Evolutionary conservation across 2,888 invertebrate genomes (phyloP).

Genomic region (Auanema sp.): DNA sequence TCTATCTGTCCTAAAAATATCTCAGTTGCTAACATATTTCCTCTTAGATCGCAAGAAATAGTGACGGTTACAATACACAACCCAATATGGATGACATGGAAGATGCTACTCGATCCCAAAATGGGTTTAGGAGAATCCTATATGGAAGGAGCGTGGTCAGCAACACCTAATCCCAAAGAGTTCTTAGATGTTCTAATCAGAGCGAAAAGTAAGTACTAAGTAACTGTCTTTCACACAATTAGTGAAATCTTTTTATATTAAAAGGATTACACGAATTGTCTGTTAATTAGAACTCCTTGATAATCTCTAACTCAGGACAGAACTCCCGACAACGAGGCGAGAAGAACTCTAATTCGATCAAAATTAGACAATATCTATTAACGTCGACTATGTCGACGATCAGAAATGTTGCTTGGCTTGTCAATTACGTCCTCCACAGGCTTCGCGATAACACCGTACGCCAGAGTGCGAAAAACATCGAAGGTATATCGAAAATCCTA

Average conservation of each 20-base stretch:
- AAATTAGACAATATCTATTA: neutral
- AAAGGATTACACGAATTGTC: neutral
- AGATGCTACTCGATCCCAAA: conserved; percentile 52
- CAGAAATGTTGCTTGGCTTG: conserved; percentile 19
- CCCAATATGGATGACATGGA: conserved; percentile 49
- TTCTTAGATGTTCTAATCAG: conserved; percentile 48
- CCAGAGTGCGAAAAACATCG: conserved; percentile 41
- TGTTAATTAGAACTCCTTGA: neutral
- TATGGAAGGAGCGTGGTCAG: conserved; percentile 52
- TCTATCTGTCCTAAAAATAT: neutral
- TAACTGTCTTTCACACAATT: too few species aligned
- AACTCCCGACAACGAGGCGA: neutral
- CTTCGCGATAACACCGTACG: conserved; percentile 45
- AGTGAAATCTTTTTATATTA: neutral
- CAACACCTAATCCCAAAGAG: conserved; percentile 42
- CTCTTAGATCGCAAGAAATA: conserved; percentile 23
- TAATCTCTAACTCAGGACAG: conserved; percentile 2
- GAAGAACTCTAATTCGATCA: neutral
- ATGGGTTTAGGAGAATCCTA: conserved; percentile 53
- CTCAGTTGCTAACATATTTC: neutral
- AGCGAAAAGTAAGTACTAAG: conserved; percentile 39
- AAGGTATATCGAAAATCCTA: conserved; percentile 15
- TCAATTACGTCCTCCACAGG: conserved; percentile 51
- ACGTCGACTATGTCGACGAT: conserved; percentile 10
- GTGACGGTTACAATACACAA: conserved; percentile 40